A percentile compares a stretch with the other conserved stretches of the same genome.
Evolutionary conservation across 2,888 invertebrate species (phyloP).

Genomic region (Eustalomyia histrio): DNA sequence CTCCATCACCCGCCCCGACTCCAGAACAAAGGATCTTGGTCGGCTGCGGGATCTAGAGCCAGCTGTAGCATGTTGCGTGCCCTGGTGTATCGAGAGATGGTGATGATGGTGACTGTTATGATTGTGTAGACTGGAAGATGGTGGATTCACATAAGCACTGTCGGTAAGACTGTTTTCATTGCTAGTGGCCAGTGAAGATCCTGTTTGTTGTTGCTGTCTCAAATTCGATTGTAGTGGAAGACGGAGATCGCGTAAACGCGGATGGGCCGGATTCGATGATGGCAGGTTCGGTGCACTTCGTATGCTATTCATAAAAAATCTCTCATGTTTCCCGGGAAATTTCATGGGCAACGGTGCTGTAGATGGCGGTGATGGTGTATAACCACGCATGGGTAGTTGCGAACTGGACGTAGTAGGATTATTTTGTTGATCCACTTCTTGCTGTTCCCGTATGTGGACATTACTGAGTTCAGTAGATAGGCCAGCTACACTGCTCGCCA

Average conservation of each 20-base stretch:
- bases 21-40: constrained; percentile 82
- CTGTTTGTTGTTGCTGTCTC: constrained; percentile 72
- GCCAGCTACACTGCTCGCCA: constrained; percentile 66
- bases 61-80: constrained; percentile 80
- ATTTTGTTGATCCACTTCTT: constrained; percentile 76
- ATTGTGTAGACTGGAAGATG: constrained; percentile 66
- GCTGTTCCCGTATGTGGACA: constrained; percentile 80
- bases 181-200: constrained; percentile 70
- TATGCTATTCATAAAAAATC: constrained; percentile 86
- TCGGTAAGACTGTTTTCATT: constrained; percentile 77
- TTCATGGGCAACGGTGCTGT: constrained; percentile 91
- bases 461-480: constrained; percentile 82
- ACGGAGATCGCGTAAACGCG: constrained; percentile 86
- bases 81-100: constrained; percentile 75
- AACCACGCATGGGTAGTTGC: constrained; percentile 85
- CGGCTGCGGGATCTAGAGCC: constrained; percentile 81
- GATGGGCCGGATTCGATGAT: constrained; percentile 84
- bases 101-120: constrained; percentile 76
- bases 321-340: constrained; percentile 85
- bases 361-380: constrained; percentile 90
- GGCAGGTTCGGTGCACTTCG: constrained; percentile 90
- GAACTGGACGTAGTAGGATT: constrained; percentile 80
- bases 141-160: constrained; percentile 77
- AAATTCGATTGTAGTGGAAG: constrained; percentile 86
- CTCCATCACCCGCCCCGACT: constrained; percentile 87